Percentiles rank a stretch among this genome's conserved stretches.
phyloP scores from a whole-genome alignment of 64 coral and sea anemone species.

The Pocillopora verrucosa region DNA sequence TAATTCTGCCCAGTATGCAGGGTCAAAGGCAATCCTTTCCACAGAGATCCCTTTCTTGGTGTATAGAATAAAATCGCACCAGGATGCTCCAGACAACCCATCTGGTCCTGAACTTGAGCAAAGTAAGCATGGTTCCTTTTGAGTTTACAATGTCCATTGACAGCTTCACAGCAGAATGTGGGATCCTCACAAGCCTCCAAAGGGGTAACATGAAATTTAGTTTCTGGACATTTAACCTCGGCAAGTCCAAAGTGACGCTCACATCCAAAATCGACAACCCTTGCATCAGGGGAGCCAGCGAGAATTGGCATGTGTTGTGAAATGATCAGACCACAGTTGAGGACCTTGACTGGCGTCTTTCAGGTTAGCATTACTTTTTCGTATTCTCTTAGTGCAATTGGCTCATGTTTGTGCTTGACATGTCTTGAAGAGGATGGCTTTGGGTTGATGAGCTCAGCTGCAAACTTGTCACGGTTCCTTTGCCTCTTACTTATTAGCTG shows the following conservation, averaged over 20 bases:
- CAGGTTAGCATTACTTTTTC: conserved; percentile 20
- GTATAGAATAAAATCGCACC: no score
- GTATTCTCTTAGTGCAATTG: conserved; percentile 33
- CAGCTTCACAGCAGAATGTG: no score
- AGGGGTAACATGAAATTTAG: no score
- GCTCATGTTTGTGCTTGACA: conserved; percentile 20
- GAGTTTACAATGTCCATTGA: no score
- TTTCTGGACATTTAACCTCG: neutral
- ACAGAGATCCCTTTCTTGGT: neutral
- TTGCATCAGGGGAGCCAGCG: conserved; percentile 39
- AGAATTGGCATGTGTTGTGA: conserved; percentile 19
- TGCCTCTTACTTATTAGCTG: neutral
- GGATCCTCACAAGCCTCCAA: no score
- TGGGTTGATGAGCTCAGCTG: neutral
- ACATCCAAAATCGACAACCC: conserved; percentile 28
- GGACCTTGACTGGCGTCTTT: conserved; percentile 41
- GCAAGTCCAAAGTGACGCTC: conserved; percentile 20
- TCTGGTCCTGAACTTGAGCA: no score
- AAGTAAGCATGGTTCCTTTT: no score
- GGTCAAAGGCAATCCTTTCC: conserved; percentile 26
- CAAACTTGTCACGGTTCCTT: conserved; percentile 11
- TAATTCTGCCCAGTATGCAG: conserved; percentile 41
- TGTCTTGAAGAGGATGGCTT: conserved; percentile 18
- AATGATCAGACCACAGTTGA: conserved; percentile 49
- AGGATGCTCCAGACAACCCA: no score